phyloP scores from a whole-genome alignment of 2,888 invertebrate genomes.

The Cephalotes varians region DNA sequence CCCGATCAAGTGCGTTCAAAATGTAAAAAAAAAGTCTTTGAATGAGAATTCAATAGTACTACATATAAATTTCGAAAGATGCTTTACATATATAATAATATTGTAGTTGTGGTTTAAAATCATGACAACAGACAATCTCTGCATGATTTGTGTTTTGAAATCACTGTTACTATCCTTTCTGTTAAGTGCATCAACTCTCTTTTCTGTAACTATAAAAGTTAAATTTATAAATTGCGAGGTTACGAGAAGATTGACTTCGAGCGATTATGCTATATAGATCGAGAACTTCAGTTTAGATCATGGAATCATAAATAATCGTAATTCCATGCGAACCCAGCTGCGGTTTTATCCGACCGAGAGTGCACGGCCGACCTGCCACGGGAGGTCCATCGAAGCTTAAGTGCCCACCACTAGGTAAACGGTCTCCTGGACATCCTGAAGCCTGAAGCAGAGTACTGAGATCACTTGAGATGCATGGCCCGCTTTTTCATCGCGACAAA shows the following conservation, averaged over 20 bases:
- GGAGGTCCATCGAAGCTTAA: conserved; percentile 64
- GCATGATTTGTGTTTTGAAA: not conserved
- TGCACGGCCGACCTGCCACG: conserved; percentile 52
- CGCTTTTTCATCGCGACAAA: conserved; percentile 1
- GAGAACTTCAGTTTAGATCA: conserved; percentile 31
- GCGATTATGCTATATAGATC: conserved; percentile 29
- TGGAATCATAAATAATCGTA: conserved; percentile 49
- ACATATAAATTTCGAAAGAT: not conserved
- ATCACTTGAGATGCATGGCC: conserved; percentile 10
- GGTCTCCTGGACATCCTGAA: conserved; percentile 34
- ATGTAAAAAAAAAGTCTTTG: not conserved
- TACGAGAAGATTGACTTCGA: conserved; percentile 37
- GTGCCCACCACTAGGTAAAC: conserved; percentile 50
- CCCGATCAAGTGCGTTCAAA: not conserved
- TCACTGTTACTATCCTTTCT: not conserved
- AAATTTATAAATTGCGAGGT: conserved; percentile 29
- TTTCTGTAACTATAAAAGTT: conserved; percentile 1
- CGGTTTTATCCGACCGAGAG: conserved; percentile 50
- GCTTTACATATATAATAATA: not conserved
- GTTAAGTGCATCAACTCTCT: not conserved
- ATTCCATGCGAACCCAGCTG: conserved; percentile 46
- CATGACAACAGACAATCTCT: not conserved
- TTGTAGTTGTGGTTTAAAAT: not conserved
- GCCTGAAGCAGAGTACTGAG: conserved; percentile 3
- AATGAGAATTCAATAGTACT: not conserved